phyloP scores from a whole-genome alignment of 2,888 invertebrate species.

The Dicyrtoma fusca region DNA sequence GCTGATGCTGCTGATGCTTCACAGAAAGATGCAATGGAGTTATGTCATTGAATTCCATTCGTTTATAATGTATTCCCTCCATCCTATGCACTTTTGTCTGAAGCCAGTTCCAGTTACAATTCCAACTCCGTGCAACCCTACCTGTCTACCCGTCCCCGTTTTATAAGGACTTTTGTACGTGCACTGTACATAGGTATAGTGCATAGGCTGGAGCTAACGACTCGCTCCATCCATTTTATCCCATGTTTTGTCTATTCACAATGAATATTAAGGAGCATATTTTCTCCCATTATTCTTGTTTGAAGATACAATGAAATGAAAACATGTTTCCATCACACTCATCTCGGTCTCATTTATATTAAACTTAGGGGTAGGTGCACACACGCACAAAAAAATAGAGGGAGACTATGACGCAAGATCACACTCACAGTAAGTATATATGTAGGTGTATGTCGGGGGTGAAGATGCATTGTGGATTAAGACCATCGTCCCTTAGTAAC shows the following conservation, averaged over 20 bases:
- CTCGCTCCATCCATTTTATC: too few relatives aligned
- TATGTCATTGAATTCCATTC: background rate
- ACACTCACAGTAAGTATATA: too few relatives aligned
- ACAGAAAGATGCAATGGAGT: background rate
- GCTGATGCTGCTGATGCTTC: background rate
- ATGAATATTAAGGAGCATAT: slow-evolving; percentile 33
- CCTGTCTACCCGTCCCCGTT: too few relatives aligned
- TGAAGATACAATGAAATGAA: slow-evolving; percentile 20
- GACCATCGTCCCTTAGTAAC: background rate
- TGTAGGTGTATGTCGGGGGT: too few relatives aligned
- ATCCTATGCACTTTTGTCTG: too few relatives aligned
- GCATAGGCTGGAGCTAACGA: too few relatives aligned
- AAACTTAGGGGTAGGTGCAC: background rate
- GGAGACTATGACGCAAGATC: background rate
- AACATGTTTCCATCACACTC: slow-evolving; percentile 16
- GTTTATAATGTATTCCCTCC: too few relatives aligned
- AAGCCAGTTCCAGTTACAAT: too few relatives aligned
- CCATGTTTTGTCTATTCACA: slow-evolving; percentile 24
- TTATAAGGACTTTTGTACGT: too few relatives aligned
- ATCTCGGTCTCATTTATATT: background rate
- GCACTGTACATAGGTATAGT: too few relatives aligned
- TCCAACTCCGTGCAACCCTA: too few relatives aligned
- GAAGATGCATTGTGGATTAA: too few relatives aligned
- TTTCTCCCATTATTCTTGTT: slow-evolving; percentile 9
- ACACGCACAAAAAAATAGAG: background rate